Evolutionary conservation across 1,140 invertebrate species (phyloP).

Genomic region (Kradibia gibbosae): DNA sequence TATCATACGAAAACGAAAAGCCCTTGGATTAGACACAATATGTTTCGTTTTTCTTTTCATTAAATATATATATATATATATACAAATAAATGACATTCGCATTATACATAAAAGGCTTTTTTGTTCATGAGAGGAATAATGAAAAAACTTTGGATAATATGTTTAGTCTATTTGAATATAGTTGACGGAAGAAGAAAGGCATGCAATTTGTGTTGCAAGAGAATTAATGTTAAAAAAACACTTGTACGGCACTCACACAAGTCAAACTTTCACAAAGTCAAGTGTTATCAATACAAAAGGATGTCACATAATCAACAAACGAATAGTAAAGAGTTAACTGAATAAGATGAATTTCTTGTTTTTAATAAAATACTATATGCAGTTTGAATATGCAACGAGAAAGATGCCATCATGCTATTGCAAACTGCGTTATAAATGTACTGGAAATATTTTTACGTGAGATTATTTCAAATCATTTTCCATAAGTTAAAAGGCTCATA

Average conservation of each 20-base stretch:
- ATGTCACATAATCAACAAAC: conserved; percentile 49
- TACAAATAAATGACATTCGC: too few relatives aligned
- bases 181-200: conserved; percentile 37
- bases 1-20: neutral
- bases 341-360: conserved; percentile 33
- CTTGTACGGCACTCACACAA: conserved; percentile 54
- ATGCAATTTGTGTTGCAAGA: conserved; percentile 46
- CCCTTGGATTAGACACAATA: conserved; percentile 23
- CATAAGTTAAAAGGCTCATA: neutral
- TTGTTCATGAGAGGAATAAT: too few relatives aligned
- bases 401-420: conserved; percentile 61
- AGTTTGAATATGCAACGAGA: conserved; percentile 34
- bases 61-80: conserved; percentile 29
- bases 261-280: conserved; percentile 57
- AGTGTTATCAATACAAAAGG: conserved; percentile 49
- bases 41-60: conserved; percentile 48
- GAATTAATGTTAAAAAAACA: conserved; percentile 23
- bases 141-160: too few relatives aligned
- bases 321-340: conserved; percentile 42
- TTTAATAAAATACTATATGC: conserved; percentile 29
- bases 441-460: conserved; percentile 24
- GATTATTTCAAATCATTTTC: conserved; percentile 18
- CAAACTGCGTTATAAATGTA: conserved; percentile 55
- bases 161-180: neutral
- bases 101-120: too few relatives aligned